Percentiles rank a stretch among this genome's conserved stretches.
Conservation (phyloP, 2,113 vertebrate species). For the Gorsachius goisagi region DNA sequence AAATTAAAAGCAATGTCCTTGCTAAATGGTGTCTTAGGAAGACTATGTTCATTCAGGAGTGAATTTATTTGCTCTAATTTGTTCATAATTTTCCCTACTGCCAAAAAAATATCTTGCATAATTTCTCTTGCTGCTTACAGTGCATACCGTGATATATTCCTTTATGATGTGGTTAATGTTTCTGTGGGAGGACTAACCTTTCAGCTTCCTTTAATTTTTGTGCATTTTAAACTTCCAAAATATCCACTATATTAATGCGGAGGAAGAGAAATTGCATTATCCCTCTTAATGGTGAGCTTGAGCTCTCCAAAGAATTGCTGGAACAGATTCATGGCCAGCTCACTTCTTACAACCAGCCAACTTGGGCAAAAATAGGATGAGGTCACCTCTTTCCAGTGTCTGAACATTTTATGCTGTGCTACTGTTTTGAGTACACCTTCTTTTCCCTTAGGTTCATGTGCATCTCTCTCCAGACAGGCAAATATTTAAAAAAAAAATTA, state of each 20-base stretch:
- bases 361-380: slow-evolving; percentile 29
- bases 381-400: not conserved
- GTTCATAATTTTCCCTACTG: not conserved
- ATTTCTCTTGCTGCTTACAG: not conserved
- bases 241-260: not conserved
- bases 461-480: not conserved
- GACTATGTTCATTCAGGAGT: not conserved
- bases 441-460: not conserved
- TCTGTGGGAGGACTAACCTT: not conserved
- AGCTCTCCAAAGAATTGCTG: not conserved
- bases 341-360: not conserved
- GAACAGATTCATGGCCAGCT: not conserved
- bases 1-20: not conserved
- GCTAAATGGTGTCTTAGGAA: not conserved
- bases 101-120: not conserved
- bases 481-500: not conserved
- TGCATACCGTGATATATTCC: not conserved
- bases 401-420: slow-evolving; percentile 45
- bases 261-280: not conserved
- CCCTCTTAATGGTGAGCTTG: not conserved
- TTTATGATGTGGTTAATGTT: not conserved
- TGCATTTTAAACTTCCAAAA: not conserved
- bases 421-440: slow-evolving; percentile 33
- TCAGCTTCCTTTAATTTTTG: not conserved
- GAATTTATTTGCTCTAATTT: not conserved